A percentile compares a stretch with the other conserved stretches of the same genome.
Evolutionary conservation across 2,113 vertebrate genomes (phyloP).

Genomic region (Calyptomena viridis): DNA sequence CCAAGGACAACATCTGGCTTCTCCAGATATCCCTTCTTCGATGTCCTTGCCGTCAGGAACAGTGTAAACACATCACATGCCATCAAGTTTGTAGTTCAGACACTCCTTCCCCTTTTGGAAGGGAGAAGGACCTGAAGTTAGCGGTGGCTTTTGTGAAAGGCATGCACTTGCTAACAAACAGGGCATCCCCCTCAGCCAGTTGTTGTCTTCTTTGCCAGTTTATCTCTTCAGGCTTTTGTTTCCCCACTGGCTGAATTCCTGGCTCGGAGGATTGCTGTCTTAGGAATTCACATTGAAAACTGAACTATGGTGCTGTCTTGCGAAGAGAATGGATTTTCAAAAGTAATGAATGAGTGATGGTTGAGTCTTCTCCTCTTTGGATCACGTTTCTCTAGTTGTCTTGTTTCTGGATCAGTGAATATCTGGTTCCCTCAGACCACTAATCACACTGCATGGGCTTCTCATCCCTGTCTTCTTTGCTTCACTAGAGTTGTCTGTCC

Average conservation of each 20-base stretch:
- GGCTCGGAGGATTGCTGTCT: background rate
- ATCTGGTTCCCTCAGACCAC: background rate
- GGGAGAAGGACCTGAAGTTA: background rate
- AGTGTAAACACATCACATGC: background rate
- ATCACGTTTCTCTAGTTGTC: background rate
- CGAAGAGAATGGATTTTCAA: background rate
- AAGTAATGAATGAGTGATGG: background rate
- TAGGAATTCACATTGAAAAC: background rate
- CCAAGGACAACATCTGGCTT: background rate
- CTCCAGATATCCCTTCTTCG: background rate
- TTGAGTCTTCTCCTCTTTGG: background rate
- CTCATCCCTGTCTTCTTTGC: background rate
- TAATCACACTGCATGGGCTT: background rate
- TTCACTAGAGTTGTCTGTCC: background rate
- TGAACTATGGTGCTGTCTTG: background rate
- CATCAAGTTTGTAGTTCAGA: background rate
- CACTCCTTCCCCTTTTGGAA: background rate
- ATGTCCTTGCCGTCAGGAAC: background rate
- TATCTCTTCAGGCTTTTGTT: background rate
- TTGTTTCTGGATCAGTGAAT: background rate
- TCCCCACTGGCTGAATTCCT: background rate
- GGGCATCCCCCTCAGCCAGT: background rate
- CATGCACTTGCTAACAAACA: background rate
- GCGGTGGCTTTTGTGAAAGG: background rate
- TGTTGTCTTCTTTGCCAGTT: background rate